Conservation (phyloP, 2,113 vertebrate species). For the Balaeniceps rex region DNA sequence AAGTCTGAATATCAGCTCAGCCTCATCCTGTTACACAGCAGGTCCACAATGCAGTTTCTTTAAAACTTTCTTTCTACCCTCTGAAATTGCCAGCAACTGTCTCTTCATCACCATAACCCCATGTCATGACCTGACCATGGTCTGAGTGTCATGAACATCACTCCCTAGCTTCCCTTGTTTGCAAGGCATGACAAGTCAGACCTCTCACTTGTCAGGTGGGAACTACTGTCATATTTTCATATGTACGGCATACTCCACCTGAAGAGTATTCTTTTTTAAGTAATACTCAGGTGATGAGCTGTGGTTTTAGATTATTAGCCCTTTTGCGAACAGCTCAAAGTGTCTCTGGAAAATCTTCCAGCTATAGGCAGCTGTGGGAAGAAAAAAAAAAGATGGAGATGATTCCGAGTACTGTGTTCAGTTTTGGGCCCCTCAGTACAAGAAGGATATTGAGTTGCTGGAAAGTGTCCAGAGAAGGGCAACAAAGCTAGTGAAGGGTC, state of each 20-base stretch:
- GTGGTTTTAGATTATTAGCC: not conserved
- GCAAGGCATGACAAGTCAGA: not conserved
- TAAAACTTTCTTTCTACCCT: not conserved
- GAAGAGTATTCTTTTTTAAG: not conserved
- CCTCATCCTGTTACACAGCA: not conserved
- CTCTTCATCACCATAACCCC: not conserved
- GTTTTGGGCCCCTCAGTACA: too few species aligned
- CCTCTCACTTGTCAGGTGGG: not conserved
- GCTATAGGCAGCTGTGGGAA: not conserved
- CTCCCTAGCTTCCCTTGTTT: not conserved
- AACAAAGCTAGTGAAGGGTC: too few species aligned
- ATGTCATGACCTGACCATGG: not conserved
- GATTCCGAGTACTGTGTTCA: too few species aligned
- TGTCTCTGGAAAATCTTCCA: not conserved
- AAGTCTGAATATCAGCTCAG: not conserved
- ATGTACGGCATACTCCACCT: not conserved
- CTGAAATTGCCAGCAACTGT: not conserved
- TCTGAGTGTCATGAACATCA: not conserved
- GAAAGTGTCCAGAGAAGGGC: too few species aligned
- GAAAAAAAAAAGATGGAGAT: not conserved
- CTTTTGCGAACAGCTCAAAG: not conserved
- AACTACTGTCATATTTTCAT: not conserved
- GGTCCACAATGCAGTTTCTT: not conserved
- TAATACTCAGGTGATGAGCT: not conserved
- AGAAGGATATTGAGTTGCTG: too few species aligned